Evolutionary conservation across 1,140 invertebrate genomes (phyloP), one percentile per base, ranked within the genome.

Genomic region (Lepidurus arcticus): DNA sequence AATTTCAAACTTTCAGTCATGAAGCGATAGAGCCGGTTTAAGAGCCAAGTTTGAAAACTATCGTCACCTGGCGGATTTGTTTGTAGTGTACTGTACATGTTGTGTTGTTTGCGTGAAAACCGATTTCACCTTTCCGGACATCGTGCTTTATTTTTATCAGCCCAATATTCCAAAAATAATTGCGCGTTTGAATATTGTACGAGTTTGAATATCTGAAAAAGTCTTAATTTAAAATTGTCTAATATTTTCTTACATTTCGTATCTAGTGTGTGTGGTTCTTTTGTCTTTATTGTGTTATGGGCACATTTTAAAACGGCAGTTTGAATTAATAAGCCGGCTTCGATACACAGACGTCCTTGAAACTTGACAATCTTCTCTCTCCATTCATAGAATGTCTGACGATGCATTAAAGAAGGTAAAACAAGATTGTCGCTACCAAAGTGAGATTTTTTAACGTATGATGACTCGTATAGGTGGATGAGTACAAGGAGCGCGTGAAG

Each of bases 401-500:
- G 53, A 65, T 7, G 53, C 13, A 13, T 13, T 65, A 16, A 65
- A 65, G 21, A 13, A 65, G 13, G 53, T 16, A 65, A 65, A 21
- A 34, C 34, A 34, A 34, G 3, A 34, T 34, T 34, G 2, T 34
- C 34, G 34, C 34, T 34, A 34, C 34, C 34, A 34, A 34, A 34
- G 34, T 3, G 34, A 34, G 34, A 34, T 34, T 34, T 26, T 34
- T 34, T 34, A 34, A 34, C 53, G 65, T 75, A 78, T 77, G 76
- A 78, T 81, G 81, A 81, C n/a, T 83, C 84, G 87, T 88, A 93
- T 88, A 93, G 91, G 91, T 93, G 81, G 90, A 92, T 83, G 91
- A 93, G 82, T 94, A 94, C 85, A 94, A 94, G 87, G 92, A 93
- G 82, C 90, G 90, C 24, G 84, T 94, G 76, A 93, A 93, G 84